These are phyloP conservation scores for Tiliacea citrago DNA, from an alignment of 2,888 invertebrate species.

Conservation along the genomic window DNA sequence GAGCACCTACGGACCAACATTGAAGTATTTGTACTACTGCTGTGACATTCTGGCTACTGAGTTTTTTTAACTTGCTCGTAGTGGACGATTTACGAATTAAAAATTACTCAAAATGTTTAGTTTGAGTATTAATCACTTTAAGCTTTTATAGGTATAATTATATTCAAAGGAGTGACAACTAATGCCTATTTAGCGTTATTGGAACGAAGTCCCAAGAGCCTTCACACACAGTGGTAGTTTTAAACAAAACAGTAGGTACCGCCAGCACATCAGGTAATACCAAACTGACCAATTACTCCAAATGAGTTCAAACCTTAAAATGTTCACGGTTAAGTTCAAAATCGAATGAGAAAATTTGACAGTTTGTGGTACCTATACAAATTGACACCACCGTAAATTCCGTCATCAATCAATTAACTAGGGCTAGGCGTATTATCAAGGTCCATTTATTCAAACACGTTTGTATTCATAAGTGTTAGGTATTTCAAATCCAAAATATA, in stretches of 20 bases:
- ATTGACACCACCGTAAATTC: not conserved
- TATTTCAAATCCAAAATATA: not conserved
- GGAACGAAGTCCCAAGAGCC: constrained; percentile 21
- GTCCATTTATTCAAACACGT: constrained; percentile 2
- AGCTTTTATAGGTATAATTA: not conserved
- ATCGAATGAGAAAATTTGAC: too few species aligned
- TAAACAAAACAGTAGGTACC: not conserved
- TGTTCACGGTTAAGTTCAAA: too few species aligned
- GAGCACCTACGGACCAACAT: not conserved
- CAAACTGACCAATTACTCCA: too few species aligned
- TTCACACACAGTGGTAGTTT: not conserved
- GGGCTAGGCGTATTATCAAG: constrained; percentile 13
- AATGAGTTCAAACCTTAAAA: too few species aligned
- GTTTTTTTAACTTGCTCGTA: too few species aligned
- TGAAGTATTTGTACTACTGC: not conserved
- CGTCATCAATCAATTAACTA: constrained; percentile 31
- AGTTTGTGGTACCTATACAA: too few species aligned
- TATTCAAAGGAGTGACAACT: constrained; percentile 12
- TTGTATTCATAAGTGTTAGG: not conserved
- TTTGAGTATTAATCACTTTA: not conserved
- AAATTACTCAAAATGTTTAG: not conserved
- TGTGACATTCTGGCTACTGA: not conserved
- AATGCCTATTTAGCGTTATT: constrained; percentile 35
- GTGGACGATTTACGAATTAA: too few species aligned
- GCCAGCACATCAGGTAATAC: too few species aligned